Evolutionary conservation across 2,113 vertebrate species (phyloP).

Genomic region (Columba livia): DNA sequence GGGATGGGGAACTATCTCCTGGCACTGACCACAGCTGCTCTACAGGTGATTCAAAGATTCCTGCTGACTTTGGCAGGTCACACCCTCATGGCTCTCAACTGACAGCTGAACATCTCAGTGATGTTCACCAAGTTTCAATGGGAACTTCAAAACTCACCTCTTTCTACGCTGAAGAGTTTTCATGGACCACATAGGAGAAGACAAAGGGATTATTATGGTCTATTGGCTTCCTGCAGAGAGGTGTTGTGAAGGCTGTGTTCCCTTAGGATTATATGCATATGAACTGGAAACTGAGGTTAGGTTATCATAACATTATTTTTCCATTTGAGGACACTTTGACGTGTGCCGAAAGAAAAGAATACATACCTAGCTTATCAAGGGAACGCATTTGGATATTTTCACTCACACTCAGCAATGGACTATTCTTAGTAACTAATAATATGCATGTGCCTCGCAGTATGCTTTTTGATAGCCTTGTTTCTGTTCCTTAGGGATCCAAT

Average conservation of each 20-base stretch:
- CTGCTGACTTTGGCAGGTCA: neutral
- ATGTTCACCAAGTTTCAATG: neutral
- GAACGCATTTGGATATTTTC: constrained; percentile 6
- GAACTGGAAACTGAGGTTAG: neutral
- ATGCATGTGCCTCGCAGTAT: neutral
- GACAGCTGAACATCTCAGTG: neutral
- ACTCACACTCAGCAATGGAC: constrained; percentile 29
- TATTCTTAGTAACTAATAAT: constrained; percentile 21
- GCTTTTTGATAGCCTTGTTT: neutral
- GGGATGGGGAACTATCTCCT: neutral
- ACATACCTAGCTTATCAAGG: constrained; percentile 32
- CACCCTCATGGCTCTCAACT: neutral
- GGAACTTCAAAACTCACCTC: neutral
- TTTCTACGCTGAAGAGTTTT: neutral
- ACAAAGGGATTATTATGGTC: neutral
- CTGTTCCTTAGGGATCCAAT: neutral
- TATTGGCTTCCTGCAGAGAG: neutral
- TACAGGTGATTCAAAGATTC: neutral
- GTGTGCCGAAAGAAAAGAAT: neutral
- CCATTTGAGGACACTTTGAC: neutral
- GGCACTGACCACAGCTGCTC: neutral
- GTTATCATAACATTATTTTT: neutral
- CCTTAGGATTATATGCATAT: neutral
- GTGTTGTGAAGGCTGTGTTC: neutral
- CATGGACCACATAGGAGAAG: neutral